phyloP scores from a whole-genome alignment of 2,888 invertebrate genomes.

The Drymonia ruficornis region DNA sequence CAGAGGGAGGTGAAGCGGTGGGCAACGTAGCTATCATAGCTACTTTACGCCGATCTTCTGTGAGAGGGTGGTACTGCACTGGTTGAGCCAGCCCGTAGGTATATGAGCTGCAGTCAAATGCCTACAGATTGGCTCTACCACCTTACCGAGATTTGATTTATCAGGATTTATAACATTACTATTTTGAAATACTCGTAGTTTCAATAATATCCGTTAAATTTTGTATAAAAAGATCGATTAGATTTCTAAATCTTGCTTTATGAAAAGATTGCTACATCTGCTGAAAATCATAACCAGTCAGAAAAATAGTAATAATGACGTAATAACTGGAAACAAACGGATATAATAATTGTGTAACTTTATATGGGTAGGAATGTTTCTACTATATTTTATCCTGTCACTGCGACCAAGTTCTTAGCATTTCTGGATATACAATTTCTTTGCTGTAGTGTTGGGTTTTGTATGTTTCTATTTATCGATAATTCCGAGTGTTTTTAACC shows the following conservation, averaged over 20 bases:
- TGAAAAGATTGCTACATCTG: neutral
- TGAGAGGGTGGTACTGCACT: too few relatives aligned
- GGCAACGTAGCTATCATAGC: too few relatives aligned
- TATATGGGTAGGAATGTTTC: conserved; percentile 48
- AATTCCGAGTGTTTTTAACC: too few relatives aligned
- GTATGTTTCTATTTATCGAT: conserved; percentile 15
- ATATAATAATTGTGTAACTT: conserved; percentile 34
- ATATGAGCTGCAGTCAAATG: too few relatives aligned
- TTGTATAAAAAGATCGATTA: neutral
- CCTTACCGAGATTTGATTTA: neutral
- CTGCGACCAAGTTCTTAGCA: conserved; percentile 38
- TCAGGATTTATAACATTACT: neutral
- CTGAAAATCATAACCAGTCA: neutral
- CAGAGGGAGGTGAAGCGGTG: too few relatives aligned
- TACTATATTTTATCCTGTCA: conserved; percentile 43
- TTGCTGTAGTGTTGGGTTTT: conserved; percentile 18
- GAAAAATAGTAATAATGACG: neutral
- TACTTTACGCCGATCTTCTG: too few relatives aligned
- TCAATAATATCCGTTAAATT: too few relatives aligned
- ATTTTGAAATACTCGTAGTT: neutral
- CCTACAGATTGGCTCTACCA: too few relatives aligned
- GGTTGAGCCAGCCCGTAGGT: too few relatives aligned
- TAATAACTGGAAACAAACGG: conserved; percentile 15
- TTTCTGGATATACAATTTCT: conserved; percentile 43
- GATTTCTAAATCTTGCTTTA: neutral